A percentile compares a stretch with the other conserved stretches of the same genome.
These are phyloP conservation scores for Loripinus fragilis DNA, from an alignment of 2,888 invertebrate species.

Conservation along the genomic window DNA sequence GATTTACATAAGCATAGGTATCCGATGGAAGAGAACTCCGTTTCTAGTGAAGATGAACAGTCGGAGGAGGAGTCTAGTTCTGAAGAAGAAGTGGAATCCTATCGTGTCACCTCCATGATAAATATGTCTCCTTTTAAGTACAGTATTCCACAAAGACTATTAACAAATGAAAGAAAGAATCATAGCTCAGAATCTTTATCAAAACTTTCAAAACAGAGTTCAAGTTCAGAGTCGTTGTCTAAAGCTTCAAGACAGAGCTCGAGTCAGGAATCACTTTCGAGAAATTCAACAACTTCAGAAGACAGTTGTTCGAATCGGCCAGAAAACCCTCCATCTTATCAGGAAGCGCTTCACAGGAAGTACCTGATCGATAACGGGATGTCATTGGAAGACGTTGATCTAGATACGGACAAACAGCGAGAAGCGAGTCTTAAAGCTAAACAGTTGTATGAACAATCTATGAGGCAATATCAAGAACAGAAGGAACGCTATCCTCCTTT, in stretches of 20 bases:
- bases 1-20: conserved; percentile 41
- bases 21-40: conserved; percentile 53
- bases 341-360: conserved; percentile 76
- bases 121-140: conserved; percentile 41
- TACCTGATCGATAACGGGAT: conserved; percentile 64
- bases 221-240: conserved; percentile 46
- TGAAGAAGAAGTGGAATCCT: conserved; percentile 31
- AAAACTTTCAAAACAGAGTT: conserved; percentile 33
- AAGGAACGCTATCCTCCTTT: conserved; percentile 32
- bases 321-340: conserved; percentile 76
- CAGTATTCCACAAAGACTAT: conserved; percentile 39
- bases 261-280: conserved; percentile 44
- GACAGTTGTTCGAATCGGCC: conserved; percentile 60
- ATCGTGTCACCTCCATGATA: conserved; percentile 40
- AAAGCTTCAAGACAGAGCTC: conserved; percentile 36
- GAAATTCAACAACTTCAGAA: conserved; percentile 31
- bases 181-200: conserved; percentile 7
- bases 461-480: conserved; percentile 62
- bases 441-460: conserved; percentile 76
- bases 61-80: conserved; percentile 39
- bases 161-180: conserved; percentile 11
- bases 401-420: conserved; percentile 63
- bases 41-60: conserved; percentile 54
- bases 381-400: conserved; percentile 65
- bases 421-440: conserved; percentile 75